phyloP scores from a whole-genome alignment of 2,113 vertebrate species.

The Sapayoa aenigma region DNA sequence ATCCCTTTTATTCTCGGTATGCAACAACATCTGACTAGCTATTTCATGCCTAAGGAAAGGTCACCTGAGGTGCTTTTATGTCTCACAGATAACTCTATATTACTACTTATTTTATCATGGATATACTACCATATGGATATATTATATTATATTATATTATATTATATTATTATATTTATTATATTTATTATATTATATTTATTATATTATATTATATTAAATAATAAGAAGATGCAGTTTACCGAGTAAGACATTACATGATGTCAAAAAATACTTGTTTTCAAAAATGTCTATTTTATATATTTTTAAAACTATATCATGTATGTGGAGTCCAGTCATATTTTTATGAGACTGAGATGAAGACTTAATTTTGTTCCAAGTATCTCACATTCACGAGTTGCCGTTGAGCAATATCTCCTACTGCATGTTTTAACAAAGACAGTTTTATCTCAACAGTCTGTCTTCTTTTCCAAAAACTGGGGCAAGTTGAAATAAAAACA shows the following conservation, averaged over 20 bases:
- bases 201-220: constrained; percentile 36
- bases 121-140: constrained; percentile 4
- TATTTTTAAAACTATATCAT: background rate
- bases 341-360: background rate
- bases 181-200: too few relatives aligned
- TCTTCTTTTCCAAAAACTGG: constrained; percentile 29
- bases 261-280: background rate
- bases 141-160: constrained; percentile 37
- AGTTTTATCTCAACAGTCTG: constrained; percentile 23
- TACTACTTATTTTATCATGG: constrained; percentile 24
- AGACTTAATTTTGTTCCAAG: background rate
- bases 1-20: background rate
- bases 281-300: background rate
- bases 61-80: background rate
- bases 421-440: constrained; percentile 9
- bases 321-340: background rate
- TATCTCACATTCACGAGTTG: background rate
- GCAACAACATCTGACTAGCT: background rate
- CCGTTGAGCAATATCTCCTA: background rate
- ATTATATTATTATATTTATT: too few relatives aligned
- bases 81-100: constrained; percentile 31
- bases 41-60: background rate
- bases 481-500: constrained; percentile 42
- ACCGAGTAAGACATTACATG: background rate
- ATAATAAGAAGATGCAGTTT: constrained; percentile 1